Evolutionary conservation across 2,113 vertebrate genomes (phyloP).

Genomic region (Ciconia stormi): DNA sequence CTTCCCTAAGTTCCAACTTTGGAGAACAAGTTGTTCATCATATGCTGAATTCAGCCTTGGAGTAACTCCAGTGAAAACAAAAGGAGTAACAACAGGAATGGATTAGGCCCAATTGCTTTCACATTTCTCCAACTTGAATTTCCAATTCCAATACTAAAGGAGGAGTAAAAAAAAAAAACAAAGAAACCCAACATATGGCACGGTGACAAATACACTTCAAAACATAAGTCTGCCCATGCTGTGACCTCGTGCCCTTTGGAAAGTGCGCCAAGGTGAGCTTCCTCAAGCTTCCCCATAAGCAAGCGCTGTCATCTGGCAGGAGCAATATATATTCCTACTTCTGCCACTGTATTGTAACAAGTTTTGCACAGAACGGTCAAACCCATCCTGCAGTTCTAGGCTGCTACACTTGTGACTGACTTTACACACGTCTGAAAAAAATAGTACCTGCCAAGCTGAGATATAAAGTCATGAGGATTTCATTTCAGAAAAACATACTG

Average conservation of each 20-base stretch:
- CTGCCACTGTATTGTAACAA: neutral
- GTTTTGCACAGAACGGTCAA: neutral
- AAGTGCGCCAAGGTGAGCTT: neutral
- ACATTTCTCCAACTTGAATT: constrained; percentile 47
- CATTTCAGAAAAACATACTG: neutral
- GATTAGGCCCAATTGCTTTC: constrained; percentile 64
- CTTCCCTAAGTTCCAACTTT: constrained; percentile 7
- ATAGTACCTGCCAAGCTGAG: neutral
- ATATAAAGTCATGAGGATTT: neutral
- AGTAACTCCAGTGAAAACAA: constrained; percentile 61
- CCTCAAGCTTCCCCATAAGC: neutral
- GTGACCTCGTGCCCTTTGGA: neutral
- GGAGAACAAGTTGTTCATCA: constrained; percentile 57
- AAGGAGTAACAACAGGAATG: constrained; percentile 54
- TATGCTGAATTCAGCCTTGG: constrained; percentile 49
- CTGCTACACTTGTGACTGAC: neutral
- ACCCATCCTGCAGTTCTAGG: neutral
- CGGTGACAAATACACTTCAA: neutral
- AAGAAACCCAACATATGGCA: neutral
- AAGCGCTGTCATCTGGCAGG: neutral
- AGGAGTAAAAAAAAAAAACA: neutral
- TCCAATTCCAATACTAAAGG: constrained; percentile 14
- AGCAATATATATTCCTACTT: neutral
- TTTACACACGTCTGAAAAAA: neutral
- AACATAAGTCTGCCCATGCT: neutral